A percentile compares a stretch with the other conserved stretches of the same genome.
phyloP scores from a whole-genome alignment of 2,113 vertebrate species.

The Sturnira hondurensis region DNA sequence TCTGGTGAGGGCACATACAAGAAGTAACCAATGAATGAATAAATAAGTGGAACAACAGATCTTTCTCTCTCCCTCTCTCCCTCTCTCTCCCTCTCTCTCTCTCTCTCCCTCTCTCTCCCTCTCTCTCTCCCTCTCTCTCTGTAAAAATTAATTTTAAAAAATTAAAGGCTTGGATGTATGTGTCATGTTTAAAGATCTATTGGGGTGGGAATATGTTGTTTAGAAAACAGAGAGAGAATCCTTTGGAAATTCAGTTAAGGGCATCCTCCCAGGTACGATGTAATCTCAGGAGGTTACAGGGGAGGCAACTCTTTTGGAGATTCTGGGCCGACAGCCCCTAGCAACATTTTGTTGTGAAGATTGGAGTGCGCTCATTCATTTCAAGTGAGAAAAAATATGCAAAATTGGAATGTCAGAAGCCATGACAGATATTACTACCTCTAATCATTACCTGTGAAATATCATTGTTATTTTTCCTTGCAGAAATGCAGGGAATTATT shows the following conservation, averaged over 20 bases:
- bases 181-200: conserved; percentile 45
- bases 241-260: neutral
- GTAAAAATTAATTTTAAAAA: too few relatives aligned
- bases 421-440: conserved; percentile 8
- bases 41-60: too few relatives aligned
- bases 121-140: too few relatives aligned
- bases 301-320: neutral
- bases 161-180: conserved; percentile 26
- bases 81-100: too few relatives aligned
- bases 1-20: too few relatives aligned
- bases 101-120: too few relatives aligned
- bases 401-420: conserved; percentile 49
- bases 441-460: conserved; percentile 40
- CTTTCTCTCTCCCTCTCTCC: too few relatives aligned
- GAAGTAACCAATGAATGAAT: too few relatives aligned
- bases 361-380: neutral
- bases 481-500: too few relatives aligned
- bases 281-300: neutral
- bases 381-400: conserved; percentile 59
- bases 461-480: conserved; percentile 27
- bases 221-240: neutral
- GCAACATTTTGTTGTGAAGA: conserved; percentile 31
- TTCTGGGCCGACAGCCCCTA: neutral
- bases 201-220: neutral
- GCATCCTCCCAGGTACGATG: neutral